Evolutionary conservation across 2,797 vertebrate genomes (phyloP).

Genomic region (Cynopterus sphinx): DNA sequence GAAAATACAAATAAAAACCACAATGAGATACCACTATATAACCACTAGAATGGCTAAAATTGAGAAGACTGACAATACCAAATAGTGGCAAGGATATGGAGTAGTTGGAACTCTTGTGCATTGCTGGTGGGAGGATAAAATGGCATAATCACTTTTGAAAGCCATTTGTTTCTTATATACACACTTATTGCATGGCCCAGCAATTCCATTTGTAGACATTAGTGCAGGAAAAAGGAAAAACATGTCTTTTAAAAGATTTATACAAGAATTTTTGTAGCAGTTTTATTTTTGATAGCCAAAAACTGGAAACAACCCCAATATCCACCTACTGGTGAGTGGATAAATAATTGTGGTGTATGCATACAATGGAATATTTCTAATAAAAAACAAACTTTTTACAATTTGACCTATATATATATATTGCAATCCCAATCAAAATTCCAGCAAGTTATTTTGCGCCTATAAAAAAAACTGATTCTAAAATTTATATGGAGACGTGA

Average conservation of each 20-base stretch:
- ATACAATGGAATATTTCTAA: neutral
- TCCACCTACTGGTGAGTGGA: neutral
- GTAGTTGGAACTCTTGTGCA: neutral
- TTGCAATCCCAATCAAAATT: neutral
- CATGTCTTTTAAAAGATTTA: neutral
- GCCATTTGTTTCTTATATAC: neutral
- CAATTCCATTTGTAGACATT: neutral
- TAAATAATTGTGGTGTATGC: neutral
- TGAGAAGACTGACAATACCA: neutral
- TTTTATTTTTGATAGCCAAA: neutral
- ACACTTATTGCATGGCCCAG: neutral
- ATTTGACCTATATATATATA: neutral
- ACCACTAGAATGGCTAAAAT: neutral
- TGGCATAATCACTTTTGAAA: neutral
- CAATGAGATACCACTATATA: neutral
- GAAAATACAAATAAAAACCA: neutral
- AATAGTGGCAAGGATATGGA: neutral
- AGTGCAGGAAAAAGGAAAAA: neutral
- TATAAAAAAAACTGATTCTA: neutral
- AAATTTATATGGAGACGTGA: neutral
- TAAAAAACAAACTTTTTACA: neutral
- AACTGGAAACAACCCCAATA: neutral
- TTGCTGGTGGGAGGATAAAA: neutral
- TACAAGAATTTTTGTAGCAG: neutral
- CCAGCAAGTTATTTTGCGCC: neutral